Evolutionary conservation across 2,888 invertebrate genomes (phyloP), one percentile per base, ranked within the genome.

Genomic region (Lepidochrysops patricia): DNA sequence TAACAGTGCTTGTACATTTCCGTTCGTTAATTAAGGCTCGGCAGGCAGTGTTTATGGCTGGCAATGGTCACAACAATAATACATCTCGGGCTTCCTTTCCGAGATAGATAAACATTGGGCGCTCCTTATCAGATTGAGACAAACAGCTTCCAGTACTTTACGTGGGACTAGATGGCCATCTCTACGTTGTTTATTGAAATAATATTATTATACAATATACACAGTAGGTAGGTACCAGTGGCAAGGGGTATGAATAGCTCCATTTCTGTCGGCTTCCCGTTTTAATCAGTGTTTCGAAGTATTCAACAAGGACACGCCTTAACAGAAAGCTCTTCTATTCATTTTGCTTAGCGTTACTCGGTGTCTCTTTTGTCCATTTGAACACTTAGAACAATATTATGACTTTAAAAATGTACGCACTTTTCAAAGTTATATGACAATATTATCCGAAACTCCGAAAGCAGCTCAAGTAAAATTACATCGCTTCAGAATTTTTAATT

Each of bases 21-120:
- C 75, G 73, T 72, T 75, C 72, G 75, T 80, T 82, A 82, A 84
- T 85, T 83, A 84, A 79, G 75, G 75, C 74, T 73, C 74, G 70
- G 72, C 72, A 69, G 70, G 68, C 70, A 74, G 72, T 72, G 67
- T 82, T 82, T 80, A 81, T 76, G 74, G 76, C 71, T 65, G 72
- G 76, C 77, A 80, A 80, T 80, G 78, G 79, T 76, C 75, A 75
- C 79, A 80, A 80, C 75, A 83, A 80, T 80, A 78, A 80, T 83
- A 79, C 74, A 73, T 76, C 72, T 76, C 68, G 72, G 74, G 68
- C 79, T 83, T 79, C 80, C 80, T 82, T 77, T 80, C 72, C 70
- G 70, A 75, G 76, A 70, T 69, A 63, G 70, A 68, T 71, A 65
- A 72, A 54, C 54, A 54, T 54, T 68, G 70, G 71, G 73, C 67